These are phyloP conservation scores for Lithophane ornitopus DNA, from an alignment of 2,888 invertebrate genomes.

Conservation along the genomic window DNA sequence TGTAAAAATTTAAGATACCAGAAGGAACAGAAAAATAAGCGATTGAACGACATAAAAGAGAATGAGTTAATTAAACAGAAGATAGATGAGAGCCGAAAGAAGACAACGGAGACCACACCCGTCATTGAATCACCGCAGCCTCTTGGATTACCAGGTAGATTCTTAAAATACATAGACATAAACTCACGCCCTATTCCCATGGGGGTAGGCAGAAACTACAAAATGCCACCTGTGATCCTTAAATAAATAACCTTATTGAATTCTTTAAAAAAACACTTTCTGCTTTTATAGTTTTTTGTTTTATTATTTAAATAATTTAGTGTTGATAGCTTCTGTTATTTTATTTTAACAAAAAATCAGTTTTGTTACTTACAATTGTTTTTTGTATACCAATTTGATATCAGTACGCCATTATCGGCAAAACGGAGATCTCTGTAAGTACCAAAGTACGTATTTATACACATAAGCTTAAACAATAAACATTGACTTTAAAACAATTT, in stretches of 20 bases:
- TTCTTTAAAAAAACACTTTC: no score
- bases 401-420: no score
- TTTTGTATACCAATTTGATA: no score
- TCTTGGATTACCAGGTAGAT: slow-evolving; percentile 79
- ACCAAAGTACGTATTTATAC: no score
- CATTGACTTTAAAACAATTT: no score
- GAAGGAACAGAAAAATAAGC: slow-evolving; percentile 81
- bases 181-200: no score
- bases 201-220: no score
- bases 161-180: neutral
- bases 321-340: neutral
- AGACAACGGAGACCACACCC: slow-evolving; percentile 78
- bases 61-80: slow-evolving; percentile 85
- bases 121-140: slow-evolving; percentile 75
- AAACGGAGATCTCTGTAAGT: no score
- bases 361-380: neutral
- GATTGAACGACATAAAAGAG: slow-evolving; percentile 84
- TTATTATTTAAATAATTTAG: neutral
- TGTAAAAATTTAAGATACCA: slow-evolving; percentile 76
- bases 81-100: slow-evolving; percentile 85
- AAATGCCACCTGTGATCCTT: no score
- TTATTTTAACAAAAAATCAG: neutral
- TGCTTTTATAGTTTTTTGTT: neutral
- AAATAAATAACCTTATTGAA: no score
- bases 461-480: no score